Conservation (phyloP, 2,113 vertebrate genomes). For the Falcunculus frontatus region DNA sequence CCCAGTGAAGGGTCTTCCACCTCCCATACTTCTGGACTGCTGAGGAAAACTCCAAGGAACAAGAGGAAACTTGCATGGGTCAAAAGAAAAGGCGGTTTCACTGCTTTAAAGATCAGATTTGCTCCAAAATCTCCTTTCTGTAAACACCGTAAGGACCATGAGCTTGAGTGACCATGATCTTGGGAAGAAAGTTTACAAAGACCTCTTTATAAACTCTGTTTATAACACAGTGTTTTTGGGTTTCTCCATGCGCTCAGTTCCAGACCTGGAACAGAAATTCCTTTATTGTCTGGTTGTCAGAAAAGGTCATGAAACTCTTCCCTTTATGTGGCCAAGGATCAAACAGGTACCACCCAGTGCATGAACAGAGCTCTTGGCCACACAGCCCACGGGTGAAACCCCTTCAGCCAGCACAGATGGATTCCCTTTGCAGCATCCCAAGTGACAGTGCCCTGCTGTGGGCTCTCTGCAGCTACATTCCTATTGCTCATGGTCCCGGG, state of each 20-base stretch:
- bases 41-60: not conserved
- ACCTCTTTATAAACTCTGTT: not conserved
- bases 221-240: not conserved
- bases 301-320: not conserved
- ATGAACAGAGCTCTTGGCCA: not conserved
- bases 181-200: not conserved
- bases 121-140: not conserved
- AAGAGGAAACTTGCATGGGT: not conserved
- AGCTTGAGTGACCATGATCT: not conserved
- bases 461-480: not conserved
- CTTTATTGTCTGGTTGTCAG: not conserved
- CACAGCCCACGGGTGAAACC: not conserved
- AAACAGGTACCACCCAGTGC: not conserved
- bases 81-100: not conserved
- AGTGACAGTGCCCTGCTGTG: not conserved
- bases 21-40: accelerated
- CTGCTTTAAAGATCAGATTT: not conserved
- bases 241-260: not conserved
- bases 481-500: not conserved
- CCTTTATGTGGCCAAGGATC: not conserved
- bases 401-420: not conserved
- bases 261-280: not conserved
- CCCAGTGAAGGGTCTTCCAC: not conserved
- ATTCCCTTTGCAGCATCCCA: not conserved
- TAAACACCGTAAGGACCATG: not conserved